phyloP scores from a whole-genome alignment of 1,140 invertebrate genomes.

The Alviniconcha marisindica region DNA sequence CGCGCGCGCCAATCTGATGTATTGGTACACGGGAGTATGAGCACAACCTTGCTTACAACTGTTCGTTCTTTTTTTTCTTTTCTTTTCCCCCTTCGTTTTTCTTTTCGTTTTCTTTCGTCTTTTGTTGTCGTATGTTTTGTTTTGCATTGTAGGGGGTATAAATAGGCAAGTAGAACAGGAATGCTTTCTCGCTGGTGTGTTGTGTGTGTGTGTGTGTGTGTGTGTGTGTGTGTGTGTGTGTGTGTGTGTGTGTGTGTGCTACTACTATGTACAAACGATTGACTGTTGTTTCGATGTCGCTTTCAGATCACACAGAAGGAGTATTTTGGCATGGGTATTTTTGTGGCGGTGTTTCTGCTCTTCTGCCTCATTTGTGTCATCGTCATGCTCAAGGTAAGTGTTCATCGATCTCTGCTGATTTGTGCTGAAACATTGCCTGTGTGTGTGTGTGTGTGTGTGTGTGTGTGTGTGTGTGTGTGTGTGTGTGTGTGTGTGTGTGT shows the following conservation, averaged over 20 bases:
- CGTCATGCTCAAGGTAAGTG: slow-evolving; percentile 64
- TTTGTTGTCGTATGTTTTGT: no score
- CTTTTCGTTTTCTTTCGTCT: no score
- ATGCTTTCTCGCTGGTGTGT: no score
- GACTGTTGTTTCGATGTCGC: not conserved
- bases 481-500: not conserved
- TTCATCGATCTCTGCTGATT: no score
- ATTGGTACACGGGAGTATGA: no score
- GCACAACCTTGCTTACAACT: no score
- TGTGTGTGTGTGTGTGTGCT: slow-evolving; percentile 21
- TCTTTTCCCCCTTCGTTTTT: no score
- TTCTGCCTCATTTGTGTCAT: slow-evolving; percentile 69
- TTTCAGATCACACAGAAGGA: slow-evolving; percentile 65
- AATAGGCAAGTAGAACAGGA: no score
- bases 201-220: slow-evolving; percentile 13
- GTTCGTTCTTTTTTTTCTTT: no score
- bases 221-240: slow-evolving; percentile 1
- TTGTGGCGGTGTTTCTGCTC: slow-evolving; percentile 71
- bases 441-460: not conserved
- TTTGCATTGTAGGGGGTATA: no score
- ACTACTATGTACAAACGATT: not conserved
- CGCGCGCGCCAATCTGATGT: no score
- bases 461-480: not conserved
- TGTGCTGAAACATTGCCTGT: not conserved
- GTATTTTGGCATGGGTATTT: slow-evolving; percentile 73